A percentile compares a stretch with the other conserved stretches of the same genome.
These are phyloP conservation scores for Lydus trimaculatus DNA, from an alignment of 2,888 invertebrate genomes.

Conservation along the genomic window DNA sequence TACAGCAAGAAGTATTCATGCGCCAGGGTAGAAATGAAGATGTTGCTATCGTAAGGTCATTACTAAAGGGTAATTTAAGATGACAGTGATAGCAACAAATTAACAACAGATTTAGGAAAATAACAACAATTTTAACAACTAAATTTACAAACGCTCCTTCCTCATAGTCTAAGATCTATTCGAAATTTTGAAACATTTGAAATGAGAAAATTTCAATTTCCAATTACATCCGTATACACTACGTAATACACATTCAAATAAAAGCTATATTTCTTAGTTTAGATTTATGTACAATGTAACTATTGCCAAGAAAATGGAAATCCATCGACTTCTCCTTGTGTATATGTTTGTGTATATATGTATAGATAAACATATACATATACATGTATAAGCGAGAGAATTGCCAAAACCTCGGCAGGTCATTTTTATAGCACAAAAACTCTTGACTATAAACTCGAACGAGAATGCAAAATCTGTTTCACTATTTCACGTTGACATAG, in stretches of 20 bases:
- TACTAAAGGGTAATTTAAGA: no score
- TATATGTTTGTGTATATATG: not conserved
- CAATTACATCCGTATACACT: not conserved
- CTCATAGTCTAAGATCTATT: no score
- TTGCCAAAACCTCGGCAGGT: slow-evolving; percentile 43
- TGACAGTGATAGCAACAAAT: no score
- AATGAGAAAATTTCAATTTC: not conserved
- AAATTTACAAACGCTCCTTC: no score
- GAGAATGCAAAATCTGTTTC: slow-evolving; percentile 46
- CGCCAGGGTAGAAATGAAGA: no score
- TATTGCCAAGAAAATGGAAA: slow-evolving; percentile 39
- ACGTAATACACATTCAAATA: not conserved
- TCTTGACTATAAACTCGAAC: slow-evolving; percentile 28
- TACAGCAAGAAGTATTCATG: no score
- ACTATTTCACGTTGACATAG: slow-evolving; percentile 46
- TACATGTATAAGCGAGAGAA: slow-evolving; percentile 6
- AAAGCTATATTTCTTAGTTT: not conserved
- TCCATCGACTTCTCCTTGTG: slow-evolving; percentile 20
- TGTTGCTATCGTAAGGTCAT: no score
- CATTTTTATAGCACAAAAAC: slow-evolving; percentile 40
- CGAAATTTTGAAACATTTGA: not conserved
- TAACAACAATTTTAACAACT: no score
- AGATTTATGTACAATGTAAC: not conserved
- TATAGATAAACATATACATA: no score
- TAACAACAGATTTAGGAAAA: no score